Evolutionary conservation across 2,888 invertebrate genomes (phyloP), one percentile per base, ranked within the genome.

Genomic region (Dynastes tityus): DNA sequence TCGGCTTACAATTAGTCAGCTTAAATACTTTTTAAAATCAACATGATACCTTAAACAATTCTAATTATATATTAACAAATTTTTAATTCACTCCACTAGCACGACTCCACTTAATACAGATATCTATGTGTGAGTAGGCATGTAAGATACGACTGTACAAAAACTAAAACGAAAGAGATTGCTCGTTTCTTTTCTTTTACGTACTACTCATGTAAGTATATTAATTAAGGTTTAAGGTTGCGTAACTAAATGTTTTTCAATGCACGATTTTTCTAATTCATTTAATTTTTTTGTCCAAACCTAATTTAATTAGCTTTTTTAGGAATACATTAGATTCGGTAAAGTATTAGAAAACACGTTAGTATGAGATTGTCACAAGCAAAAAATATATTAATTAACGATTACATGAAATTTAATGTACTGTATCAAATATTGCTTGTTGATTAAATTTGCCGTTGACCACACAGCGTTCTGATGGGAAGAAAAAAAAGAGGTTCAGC

Each of bases 381-480:
- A 63, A 63, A 63, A 63, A 63, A 63, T 63, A 13, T 63, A 32
- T 63, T 63, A 63, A 37, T 63, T 63, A 63, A 63, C 63, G 63
- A 63, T 63, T 63, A 63, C 63, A 32, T 63, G 32, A 27, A 63
- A 29, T 63, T 63, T 63, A 63, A 63, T 63, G 11, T 63, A 29
- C 27, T 63, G 27, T 6, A 63, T 63, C 27, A 63, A 63, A 27
- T 63, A 29, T 63, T 63, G n/a, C 63, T 32, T 32, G 63, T 63
- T 63, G 63, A 32, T 32, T 63, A 63, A 37, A 63, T 63, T 32
- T 29, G 32, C 29, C 32, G n/a, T 32, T 63, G 63, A 29, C 63
- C 63, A 63, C 63, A 63, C 63, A 63, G 27, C 63, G 63, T 13
- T 22, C 8, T 32, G 27, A 61, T 29, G 13, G 4, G 22, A 13